A percentile compares a stretch with the other conserved stretches of the same genome.
These are phyloP conservation scores for Ephydatia muelleri DNA, from an alignment of 37 sponge, comb jelly and placozoan genomes.

Conservation along the genomic window DNA sequence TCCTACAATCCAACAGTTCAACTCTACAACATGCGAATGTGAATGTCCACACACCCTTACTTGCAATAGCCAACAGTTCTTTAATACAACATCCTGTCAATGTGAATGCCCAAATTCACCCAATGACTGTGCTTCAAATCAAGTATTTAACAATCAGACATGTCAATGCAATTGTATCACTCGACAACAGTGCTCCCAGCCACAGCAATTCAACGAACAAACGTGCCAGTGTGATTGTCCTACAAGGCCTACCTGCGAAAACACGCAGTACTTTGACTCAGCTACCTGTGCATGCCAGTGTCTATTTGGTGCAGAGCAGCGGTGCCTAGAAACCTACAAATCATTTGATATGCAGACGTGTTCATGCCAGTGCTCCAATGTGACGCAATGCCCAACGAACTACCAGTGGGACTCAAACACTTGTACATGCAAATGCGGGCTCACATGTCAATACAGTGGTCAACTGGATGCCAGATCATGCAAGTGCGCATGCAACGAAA, in stretches of 20 bases:
- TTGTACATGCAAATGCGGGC: constrained; percentile 18
- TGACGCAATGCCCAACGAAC: not conserved
- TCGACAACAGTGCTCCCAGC: not conserved
- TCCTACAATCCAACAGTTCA: not conserved
- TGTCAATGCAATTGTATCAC: constrained; percentile 33
- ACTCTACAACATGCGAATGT: constrained; percentile 15
- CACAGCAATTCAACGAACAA: constrained; percentile 9
- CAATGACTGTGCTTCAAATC: not conserved
- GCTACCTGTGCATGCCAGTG: constrained; percentile 19
- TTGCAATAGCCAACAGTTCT: constrained; percentile 5
- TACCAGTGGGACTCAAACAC: constrained; percentile 7
- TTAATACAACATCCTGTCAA: constrained; percentile 12
- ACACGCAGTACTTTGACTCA: constrained; percentile 1
- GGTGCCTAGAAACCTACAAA: not conserved
- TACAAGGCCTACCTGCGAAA: not conserved
- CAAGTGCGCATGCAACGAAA: constrained; percentile 41
- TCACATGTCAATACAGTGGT: not conserved
- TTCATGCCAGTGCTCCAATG: constrained; percentile 23
- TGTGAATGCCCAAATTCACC: constrained; percentile 39
- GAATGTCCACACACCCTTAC: constrained; percentile 10
- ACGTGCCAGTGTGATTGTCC: constrained; percentile 46
- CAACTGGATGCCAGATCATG: constrained; percentile 44
- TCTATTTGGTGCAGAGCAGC: not conserved
- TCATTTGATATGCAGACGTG: constrained; percentile 12
- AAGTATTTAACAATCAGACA: constrained; percentile 12